Percentiles rank a stretch among this genome's conserved stretches.
These are phyloP conservation scores for Pomatorhinus ruficollis DNA, from an alignment of 2,113 vertebrate species.

Conservation along the genomic window DNA sequence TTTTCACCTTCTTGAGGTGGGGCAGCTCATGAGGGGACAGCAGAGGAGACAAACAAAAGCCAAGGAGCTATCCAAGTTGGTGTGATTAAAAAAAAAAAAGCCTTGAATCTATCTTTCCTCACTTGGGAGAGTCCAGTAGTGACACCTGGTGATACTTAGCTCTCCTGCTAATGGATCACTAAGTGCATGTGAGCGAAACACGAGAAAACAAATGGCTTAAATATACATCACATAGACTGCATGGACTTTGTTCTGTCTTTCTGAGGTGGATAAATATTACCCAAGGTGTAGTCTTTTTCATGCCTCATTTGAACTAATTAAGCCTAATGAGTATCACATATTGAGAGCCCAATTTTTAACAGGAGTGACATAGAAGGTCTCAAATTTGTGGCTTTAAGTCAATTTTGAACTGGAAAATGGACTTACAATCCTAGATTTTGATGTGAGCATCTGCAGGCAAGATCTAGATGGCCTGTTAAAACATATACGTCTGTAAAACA, in stretches of 20 bases:
- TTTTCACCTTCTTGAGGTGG: background rate
- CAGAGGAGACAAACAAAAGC: background rate
- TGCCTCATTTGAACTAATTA: constrained; percentile 24
- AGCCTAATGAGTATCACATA: background rate
- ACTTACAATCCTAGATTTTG: background rate
- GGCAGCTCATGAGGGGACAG: background rate
- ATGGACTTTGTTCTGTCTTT: background rate
- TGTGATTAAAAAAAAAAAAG: background rate
- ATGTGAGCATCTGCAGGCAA: background rate
- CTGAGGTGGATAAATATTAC: background rate
- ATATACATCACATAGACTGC: background rate
- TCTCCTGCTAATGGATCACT: background rate
- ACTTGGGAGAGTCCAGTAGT: background rate
- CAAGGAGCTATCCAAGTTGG: background rate
- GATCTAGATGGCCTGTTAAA: background rate
- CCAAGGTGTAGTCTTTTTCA: background rate
- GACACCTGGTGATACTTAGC: background rate
- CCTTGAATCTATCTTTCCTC: background rate
- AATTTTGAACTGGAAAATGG: background rate
- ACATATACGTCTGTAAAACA: background rate
- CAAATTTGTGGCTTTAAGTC: background rate
- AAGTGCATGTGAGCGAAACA: background rate
- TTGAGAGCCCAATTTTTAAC: background rate
- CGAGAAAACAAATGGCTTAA: background rate
- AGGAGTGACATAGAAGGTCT: background rate